A percentile compares a stretch with the other conserved stretches of the same genome.
Conservation (phyloP, 2,797 vertebrate species). For the Cirrhinus mrigala region DNA sequence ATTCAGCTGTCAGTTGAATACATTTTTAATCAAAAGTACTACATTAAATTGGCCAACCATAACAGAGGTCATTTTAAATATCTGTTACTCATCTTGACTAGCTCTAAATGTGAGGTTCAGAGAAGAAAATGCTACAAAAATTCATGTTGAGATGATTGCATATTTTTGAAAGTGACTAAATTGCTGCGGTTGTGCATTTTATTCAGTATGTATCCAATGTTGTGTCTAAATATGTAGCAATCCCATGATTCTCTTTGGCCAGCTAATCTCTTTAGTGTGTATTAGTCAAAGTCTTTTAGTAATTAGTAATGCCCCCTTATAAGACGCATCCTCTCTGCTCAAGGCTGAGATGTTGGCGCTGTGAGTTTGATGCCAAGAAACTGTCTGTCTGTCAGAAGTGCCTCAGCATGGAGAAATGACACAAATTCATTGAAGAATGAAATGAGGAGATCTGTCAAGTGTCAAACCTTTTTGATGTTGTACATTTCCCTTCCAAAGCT, state of each 20-base stretch:
- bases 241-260: conserved; percentile 21
- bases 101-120: background rate
- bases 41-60: background rate
- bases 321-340: background rate
- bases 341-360: conserved; percentile 5
- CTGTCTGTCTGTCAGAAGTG: conserved; percentile 44
- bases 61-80: background rate
- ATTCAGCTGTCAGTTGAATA: background rate
- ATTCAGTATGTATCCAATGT: background rate
- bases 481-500: conserved; percentile 31
- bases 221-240: conserved; percentile 24
- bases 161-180: background rate
- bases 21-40: background rate
- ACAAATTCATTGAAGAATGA: conserved; percentile 50
- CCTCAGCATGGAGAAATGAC: conserved; percentile 41
- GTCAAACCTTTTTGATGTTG: conserved; percentile 48
- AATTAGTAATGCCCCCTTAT: conserved; percentile 11
- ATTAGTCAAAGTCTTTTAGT: conserved; percentile 4
- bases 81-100: background rate
- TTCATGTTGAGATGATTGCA: background rate
- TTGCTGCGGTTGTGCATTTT: background rate
- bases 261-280: conserved; percentile 11
- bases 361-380: conserved; percentile 35
- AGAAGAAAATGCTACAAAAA: background rate
- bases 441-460: conserved; percentile 58